A percentile compares a stretch with the other conserved stretches of the same genome.
Conservation (phyloP, 2,797 vertebrate species). For the Galaxias olidus region DNA sequence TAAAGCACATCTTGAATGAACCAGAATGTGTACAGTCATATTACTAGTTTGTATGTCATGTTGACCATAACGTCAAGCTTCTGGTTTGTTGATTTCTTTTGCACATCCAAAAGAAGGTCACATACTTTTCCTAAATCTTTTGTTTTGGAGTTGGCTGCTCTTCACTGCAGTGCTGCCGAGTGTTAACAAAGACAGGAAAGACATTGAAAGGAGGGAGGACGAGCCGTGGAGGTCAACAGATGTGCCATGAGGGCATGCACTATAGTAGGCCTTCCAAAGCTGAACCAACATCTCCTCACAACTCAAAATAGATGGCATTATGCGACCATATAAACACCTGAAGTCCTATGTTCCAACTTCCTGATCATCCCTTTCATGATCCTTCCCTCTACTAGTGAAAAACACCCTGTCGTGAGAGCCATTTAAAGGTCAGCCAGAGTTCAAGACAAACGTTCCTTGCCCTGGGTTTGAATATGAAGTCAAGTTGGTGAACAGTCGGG, state of each 20-base stretch:
- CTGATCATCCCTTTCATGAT: conserved; percentile 18
- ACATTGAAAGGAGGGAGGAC: conserved; percentile 56
- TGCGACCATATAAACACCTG: conserved; percentile 13
- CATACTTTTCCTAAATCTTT: conserved; percentile 28
- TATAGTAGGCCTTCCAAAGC: conserved; percentile 41
- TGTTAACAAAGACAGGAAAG: conserved; percentile 77
- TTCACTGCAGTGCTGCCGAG: conserved; percentile 47
- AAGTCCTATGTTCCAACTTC: not conserved
- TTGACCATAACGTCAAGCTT: too few species aligned
- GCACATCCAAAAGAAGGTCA: not conserved
- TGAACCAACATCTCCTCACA: conserved; percentile 27
- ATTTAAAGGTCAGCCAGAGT: conserved; percentile 64
- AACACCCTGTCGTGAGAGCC: conserved; percentile 32
- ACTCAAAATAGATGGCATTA: conserved; percentile 33
- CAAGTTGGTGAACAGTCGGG: conserved; percentile 61
- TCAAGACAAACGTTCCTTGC: conserved; percentile 55
- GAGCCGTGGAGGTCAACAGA: conserved; percentile 63
- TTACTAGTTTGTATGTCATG: too few species aligned
- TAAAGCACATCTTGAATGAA: too few species aligned
- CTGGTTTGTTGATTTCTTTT: conserved; percentile 32
- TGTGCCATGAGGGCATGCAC: conserved; percentile 38
- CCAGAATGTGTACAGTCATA: too few species aligned
- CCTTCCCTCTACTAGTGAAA: conserved; percentile 14
- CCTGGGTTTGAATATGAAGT: conserved; percentile 54
- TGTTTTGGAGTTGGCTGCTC: conserved; percentile 55